A percentile compares a stretch with the other conserved stretches of the same genome.
Evolutionary conservation across 2,113 vertebrate species (phyloP).

Genomic region (Lasiurus cinereus): DNA sequence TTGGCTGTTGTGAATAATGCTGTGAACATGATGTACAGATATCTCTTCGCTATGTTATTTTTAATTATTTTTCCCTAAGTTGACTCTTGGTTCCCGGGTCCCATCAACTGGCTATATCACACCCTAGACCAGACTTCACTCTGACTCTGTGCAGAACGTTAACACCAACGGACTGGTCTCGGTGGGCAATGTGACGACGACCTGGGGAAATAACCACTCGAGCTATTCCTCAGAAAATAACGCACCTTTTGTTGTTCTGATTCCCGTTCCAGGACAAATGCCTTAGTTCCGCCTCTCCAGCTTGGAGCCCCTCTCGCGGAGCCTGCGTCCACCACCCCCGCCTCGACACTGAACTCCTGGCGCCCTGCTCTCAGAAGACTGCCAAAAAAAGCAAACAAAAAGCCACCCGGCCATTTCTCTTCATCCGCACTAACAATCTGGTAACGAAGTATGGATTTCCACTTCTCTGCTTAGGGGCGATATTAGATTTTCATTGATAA

Average conservation of each 20-base stretch:
- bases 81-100: not conserved
- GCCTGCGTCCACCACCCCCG: conserved; percentile 87
- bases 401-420: conserved; percentile 94
- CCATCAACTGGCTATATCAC: not conserved
- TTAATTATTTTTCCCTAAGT: not conserved
- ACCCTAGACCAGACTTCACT: too few species aligned
- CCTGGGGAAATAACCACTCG: not conserved
- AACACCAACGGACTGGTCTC: rapidly evolving
- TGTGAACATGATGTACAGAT: not conserved
- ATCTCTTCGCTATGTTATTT: not conserved
- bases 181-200: not conserved
- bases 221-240: not conserved
- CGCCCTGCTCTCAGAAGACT: conserved; percentile 92
- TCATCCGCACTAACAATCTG: conserved; percentile 99
- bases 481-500: conserved; percentile 99
- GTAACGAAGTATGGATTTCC: conserved; percentile 99
- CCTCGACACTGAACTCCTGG: conserved; percentile 94
- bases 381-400: conserved; percentile 85
- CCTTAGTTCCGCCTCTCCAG: conserved; percentile 87
- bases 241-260: conserved; percentile 60
- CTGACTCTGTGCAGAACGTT: not conserved
- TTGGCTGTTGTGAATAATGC: not conserved
- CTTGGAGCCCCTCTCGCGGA: conserved; percentile 88
- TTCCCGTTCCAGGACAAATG: conserved; percentile 88
- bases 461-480: conserved; percentile 98